Conservation (phyloP, 1,140 invertebrate species). For the Tyrophagus putrescentiae region DNA sequence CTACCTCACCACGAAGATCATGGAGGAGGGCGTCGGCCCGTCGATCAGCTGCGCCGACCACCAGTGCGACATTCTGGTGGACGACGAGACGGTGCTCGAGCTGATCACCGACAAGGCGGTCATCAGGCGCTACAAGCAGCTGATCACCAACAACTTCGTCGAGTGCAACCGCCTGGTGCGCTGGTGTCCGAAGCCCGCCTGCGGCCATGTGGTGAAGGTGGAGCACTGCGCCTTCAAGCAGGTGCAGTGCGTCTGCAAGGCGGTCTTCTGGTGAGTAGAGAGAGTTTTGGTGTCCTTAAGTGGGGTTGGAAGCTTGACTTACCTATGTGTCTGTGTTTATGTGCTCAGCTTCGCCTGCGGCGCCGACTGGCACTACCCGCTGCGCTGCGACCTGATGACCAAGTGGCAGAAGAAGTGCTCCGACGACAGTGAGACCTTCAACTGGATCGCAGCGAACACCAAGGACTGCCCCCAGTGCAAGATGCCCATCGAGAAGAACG, state of each 20-base stretch:
- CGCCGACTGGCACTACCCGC: constrained; percentile 90
- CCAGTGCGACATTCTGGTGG: constrained; percentile 67
- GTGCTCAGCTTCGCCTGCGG: constrained; percentile 84
- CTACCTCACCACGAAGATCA: constrained; percentile 95
- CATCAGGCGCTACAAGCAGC: constrained; percentile 88
- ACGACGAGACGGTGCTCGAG: constrained; percentile 67
- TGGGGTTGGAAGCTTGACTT: constrained; percentile 35
- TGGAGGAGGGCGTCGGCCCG: constrained; percentile 61
- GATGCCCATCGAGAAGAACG: constrained; percentile 57
- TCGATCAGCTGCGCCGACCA: constrained; percentile 79
- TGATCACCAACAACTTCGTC: constrained; percentile 97
- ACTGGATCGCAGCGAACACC: constrained; percentile 71
- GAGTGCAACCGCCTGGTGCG: constrained; percentile 85
- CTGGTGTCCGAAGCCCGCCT: constrained; percentile 95
- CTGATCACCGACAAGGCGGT: constrained; percentile 38
- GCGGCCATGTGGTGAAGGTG: constrained; percentile 88
- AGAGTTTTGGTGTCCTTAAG: background rate
- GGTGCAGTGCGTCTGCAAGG: constrained; percentile 44
- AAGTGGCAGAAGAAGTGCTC: constrained; percentile 98
- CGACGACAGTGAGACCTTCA: constrained; percentile 95
- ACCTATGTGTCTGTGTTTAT: constrained; percentile 79
- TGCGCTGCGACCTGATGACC: constrained; percentile 85
- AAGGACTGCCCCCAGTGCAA: constrained; percentile 57
- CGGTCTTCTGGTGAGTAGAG: constrained; percentile 54
- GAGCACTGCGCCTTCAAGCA: constrained; percentile 23